phyloP scores from a whole-genome alignment of 2,888 invertebrate species.

The Mesorhabditis belari region DNA sequence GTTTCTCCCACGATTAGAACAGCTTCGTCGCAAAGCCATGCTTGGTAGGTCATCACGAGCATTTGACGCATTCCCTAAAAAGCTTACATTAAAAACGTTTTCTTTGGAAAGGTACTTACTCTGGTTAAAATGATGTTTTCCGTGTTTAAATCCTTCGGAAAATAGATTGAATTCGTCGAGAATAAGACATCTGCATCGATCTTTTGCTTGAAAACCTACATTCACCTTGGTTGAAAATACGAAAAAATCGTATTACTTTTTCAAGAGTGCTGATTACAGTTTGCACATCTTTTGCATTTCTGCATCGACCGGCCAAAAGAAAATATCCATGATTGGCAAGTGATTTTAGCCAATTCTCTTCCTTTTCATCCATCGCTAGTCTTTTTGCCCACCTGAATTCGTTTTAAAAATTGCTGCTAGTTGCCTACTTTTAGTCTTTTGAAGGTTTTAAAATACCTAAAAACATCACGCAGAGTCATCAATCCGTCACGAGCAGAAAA shows the following conservation, averaged over 20 bases:
- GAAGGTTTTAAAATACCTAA: slow-evolving; percentile 5
- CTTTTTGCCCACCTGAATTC: slow-evolving; percentile 40
- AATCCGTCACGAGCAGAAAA: slow-evolving; percentile 44
- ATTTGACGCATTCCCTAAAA: slow-evolving; percentile 68
- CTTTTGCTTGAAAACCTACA: background rate
- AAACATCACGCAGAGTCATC: slow-evolving; percentile 46
- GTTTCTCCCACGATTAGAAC: slow-evolving; percentile 93
- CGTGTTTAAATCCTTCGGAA: slow-evolving; percentile 56
- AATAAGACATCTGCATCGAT: slow-evolving; percentile 28
- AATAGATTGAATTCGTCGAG: slow-evolving; percentile 35
- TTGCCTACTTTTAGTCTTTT: slow-evolving; percentile 12
- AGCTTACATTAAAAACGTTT: background rate
- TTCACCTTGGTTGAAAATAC: slow-evolving; percentile 70
- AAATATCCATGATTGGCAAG: slow-evolving; percentile 65
- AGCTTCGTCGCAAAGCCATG: slow-evolving; percentile 83
- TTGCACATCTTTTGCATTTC: slow-evolving; percentile 72
- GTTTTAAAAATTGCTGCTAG: too few relatives aligned
- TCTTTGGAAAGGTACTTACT: background rate
- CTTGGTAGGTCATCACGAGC: slow-evolving; percentile 65
- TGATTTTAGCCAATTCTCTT: slow-evolving; percentile 24
- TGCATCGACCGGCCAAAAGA: slow-evolving; percentile 82
- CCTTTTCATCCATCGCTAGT: slow-evolving; percentile 21
- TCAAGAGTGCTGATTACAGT: slow-evolving; percentile 70
- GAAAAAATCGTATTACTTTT: too few relatives aligned
- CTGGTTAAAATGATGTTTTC: slow-evolving; percentile 87